Evolutionary conservation across 2,113 vertebrate species (phyloP).

Genomic region (Oncorhynchus keta): DNA sequence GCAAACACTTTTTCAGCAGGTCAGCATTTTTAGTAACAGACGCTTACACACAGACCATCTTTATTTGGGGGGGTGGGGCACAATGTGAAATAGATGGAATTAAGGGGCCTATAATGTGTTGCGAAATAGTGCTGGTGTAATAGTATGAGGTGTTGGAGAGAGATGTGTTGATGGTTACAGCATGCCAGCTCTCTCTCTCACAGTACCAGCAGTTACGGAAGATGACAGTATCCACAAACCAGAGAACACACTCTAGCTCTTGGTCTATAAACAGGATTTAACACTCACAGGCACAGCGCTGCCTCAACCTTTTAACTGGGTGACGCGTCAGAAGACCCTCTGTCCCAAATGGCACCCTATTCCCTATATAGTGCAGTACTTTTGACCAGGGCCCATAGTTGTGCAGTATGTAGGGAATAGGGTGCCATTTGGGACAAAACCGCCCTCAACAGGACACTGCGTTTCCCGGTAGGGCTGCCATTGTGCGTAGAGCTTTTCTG

Average conservation of each 20-base stretch:
- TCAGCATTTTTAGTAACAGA: no score
- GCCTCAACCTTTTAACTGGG: slow-evolving; percentile 19
- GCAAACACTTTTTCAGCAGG: no score
- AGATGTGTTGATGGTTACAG: neutral
- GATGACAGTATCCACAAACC: neutral
- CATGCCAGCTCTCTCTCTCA: neutral
- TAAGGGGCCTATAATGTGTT: neutral
- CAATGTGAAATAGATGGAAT: neutral
- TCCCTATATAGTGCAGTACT: no score
- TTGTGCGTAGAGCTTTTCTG: slow-evolving; percentile 22
- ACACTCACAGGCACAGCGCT: neutral
- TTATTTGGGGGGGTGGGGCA: no score
- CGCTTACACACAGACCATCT: no score
- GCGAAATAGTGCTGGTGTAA: neutral
- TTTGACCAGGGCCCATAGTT: no score
- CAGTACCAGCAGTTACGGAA: neutral
- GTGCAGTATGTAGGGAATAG: no score
- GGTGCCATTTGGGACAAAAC: no score
- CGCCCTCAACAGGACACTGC: slow-evolving; percentile 2
- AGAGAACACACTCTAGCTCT: neutral
- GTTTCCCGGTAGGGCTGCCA: slow-evolving; percentile 22
- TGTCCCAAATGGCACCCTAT: no score
- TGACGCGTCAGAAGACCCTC: slow-evolving; percentile 29
- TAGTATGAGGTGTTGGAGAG: neutral
- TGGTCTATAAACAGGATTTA: slow-evolving; percentile 39